Evolutionary conservation across 1,140 invertebrate genomes (phyloP).

Genomic region (Neodiprion lecontei): DNA sequence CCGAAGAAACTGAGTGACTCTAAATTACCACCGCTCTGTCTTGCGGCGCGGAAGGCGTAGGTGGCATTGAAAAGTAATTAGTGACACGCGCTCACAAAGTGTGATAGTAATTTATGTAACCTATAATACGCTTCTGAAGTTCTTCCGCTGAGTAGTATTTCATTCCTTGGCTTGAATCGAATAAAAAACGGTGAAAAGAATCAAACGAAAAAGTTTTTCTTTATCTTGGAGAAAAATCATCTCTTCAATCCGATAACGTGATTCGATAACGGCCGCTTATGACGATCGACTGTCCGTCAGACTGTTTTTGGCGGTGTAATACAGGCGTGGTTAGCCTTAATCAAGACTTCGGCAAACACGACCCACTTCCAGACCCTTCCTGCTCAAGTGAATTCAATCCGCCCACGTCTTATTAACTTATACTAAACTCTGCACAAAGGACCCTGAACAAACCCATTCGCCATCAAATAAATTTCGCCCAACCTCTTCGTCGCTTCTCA

Average conservation of each 20-base stretch:
- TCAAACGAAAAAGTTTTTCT: background rate
- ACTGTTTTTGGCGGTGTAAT: slow-evolving; percentile 33
- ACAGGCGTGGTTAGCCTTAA: slow-evolving; percentile 25
- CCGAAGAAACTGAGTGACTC: background rate
- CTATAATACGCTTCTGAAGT: background rate
- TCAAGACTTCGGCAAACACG: slow-evolving; percentile 36
- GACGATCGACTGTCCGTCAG: background rate
- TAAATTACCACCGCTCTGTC: background rate
- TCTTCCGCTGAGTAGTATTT: background rate
- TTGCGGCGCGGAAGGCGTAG: background rate
- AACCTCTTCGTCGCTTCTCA: no score
- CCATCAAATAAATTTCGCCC: no score
- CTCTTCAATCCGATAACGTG: background rate
- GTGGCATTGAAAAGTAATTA: background rate
- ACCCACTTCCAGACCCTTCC: slow-evolving; percentile 23
- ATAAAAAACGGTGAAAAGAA: background rate
- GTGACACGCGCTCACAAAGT: background rate
- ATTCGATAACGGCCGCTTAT: background rate
- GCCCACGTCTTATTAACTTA: background rate
- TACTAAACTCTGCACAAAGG: no score
- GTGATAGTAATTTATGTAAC: background rate
- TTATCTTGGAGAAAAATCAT: background rate
- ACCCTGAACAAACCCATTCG: no score
- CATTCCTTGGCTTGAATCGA: background rate
- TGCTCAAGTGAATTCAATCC: background rate